Conservation (phyloP, 2,888 invertebrate species). For the Conomelus anceps region DNA sequence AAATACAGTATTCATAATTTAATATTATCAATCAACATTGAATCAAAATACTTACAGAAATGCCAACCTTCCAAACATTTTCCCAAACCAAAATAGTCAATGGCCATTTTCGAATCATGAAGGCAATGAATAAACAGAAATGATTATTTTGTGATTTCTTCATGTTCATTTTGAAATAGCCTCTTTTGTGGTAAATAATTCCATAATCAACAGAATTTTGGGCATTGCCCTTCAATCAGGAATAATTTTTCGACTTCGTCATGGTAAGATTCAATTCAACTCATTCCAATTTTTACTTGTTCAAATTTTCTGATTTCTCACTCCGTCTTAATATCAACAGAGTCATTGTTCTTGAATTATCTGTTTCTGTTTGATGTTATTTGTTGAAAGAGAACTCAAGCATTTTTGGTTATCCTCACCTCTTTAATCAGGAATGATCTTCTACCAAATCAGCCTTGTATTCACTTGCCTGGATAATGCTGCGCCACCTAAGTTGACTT, state of each 20-base stretch:
- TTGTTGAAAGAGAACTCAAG: background rate
- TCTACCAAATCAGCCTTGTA: too few species aligned
- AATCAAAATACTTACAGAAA: too few species aligned
- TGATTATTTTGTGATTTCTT: slow-evolving; percentile 4
- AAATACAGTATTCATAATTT: too few species aligned
- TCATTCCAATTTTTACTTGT: background rate
- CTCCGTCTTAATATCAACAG: background rate
- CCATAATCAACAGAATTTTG: background rate
- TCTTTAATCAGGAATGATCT: too few species aligned
- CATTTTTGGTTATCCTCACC: too few species aligned
- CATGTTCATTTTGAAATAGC: background rate
- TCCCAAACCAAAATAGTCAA: too few species aligned
- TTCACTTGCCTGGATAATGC: too few species aligned
- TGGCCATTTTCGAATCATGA: background rate
- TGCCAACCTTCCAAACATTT: too few species aligned
- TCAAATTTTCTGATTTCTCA: background rate
- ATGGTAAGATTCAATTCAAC: background rate
- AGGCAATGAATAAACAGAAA: slow-evolving; percentile 13
- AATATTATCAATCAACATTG: too few species aligned
- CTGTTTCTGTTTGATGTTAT: background rate
- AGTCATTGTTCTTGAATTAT: background rate
- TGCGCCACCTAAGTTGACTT: too few species aligned
- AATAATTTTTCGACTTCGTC: background rate
- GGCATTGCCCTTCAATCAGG: background rate
- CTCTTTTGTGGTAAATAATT: background rate